Conservation (phyloP, 1,140 invertebrate genomes). For the Drosophila pseudoobscura region DNA sequence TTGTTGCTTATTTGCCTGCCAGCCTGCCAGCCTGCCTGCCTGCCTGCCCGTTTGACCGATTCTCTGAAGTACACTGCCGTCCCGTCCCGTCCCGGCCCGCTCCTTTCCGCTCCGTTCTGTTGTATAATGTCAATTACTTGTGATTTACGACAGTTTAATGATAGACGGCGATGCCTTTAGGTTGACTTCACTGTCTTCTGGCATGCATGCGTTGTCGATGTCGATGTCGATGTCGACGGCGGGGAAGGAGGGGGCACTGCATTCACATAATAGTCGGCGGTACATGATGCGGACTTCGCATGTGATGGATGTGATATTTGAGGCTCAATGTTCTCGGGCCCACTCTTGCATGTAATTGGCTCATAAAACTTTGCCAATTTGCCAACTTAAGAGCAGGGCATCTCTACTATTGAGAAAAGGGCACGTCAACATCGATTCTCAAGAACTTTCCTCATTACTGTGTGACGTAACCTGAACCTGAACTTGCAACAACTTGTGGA, state of each 20-base stretch:
- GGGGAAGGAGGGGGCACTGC: constrained; percentile 30
- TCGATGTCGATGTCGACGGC: not conserved
- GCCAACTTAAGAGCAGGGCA: constrained; percentile 6
- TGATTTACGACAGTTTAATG: constrained; percentile 81
- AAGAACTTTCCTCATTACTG: constrained; percentile 54
- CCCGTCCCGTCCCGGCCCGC: too few species aligned
- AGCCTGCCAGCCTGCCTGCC: constrained; percentile 34
- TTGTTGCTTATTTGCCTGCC: constrained; percentile 73
- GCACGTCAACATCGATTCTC: constrained; percentile 46
- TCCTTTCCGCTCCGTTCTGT: constrained; percentile 43
- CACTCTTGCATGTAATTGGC: constrained; percentile 78
- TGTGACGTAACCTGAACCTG: constrained; percentile 50
- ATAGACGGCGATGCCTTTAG: constrained; percentile 60
- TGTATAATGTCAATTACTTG: constrained; percentile 82
- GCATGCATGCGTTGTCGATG: constrained; percentile 34
- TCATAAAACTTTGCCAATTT: constrained; percentile 53
- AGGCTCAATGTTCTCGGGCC: constrained; percentile 61
- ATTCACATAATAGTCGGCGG: constrained; percentile 49
- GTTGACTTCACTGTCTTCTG: constrained; percentile 26
- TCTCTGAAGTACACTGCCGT: too few species aligned
- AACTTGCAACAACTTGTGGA: not conserved
- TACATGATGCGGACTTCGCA: constrained; percentile 60
- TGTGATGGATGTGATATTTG: constrained; percentile 61
- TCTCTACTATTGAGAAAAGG: constrained; percentile 24
- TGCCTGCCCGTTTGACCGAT: too few species aligned